Evolutionary conservation across 1,140 invertebrate genomes (phyloP), one percentile per base, ranked within the genome.

Genomic region (Euwallacea similis): DNA sequence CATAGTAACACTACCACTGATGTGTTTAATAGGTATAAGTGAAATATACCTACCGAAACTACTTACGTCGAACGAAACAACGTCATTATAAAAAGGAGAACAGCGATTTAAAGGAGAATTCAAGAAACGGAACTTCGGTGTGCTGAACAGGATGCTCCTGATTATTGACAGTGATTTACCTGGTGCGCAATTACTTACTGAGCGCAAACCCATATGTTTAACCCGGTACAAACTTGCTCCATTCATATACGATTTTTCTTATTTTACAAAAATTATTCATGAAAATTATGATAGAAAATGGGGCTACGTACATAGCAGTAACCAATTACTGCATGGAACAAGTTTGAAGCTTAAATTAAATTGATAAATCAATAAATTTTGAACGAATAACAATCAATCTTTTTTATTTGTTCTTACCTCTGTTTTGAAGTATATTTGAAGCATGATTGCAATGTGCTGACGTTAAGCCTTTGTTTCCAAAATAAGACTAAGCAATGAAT

Each of bases 181-280:
- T 88, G 87, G 87, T 88, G 87, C 87, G 87, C 87, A 85, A 79
- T 82, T 88, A 87, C 86, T 87, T 87, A 87, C 87, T 81, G 76
- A 81, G 83, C 84, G 86, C 86, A 83, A 82, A 86, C 73, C 77
- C 72, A 73, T 55, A 55, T 66, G 54, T 65, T 69, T 55, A 66
- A 46, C 55, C 42, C 42, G 7, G 16, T 67, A 42, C 15, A 66
- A 46, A 66, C 47, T 42, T 55, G 53, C 41, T 54, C 53, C 53
- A 66, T 64, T 47, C 50, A 33, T 33, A 33, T 33, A 33, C 21
- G 21, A 4, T 33, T 33, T n/a, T 33, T 33, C 21, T 33, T 33
- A 1, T 33, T 33, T 33, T 33, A 33, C 21, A 33, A 33, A 33
- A 33, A 33, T 56, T 6, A n/a, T 16, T 10, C 9, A 10, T 50